These are phyloP conservation scores for Scelioninae gen. 2 DNA, from an alignment of 2,888 invertebrate genomes.

Conservation along the genomic window DNA sequence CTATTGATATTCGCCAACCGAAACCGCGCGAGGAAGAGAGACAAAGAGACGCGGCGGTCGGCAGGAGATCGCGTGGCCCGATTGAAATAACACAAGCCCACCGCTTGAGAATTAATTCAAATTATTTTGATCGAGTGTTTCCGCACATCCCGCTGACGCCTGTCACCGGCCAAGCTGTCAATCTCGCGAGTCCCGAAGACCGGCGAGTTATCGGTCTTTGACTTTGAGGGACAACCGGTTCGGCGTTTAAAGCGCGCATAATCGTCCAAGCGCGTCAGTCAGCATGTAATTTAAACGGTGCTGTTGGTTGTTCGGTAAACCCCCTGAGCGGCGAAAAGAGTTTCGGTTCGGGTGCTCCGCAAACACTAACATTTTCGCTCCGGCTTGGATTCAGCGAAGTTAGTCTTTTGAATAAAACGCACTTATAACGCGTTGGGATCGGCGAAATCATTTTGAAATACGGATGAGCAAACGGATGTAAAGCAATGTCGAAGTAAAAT, in stretches of 20 bases:
- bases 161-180: conserved; percentile 62
- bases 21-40: not conserved
- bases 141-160: conserved; percentile 60
- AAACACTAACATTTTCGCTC: conserved; percentile 11
- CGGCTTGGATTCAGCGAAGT: not conserved
- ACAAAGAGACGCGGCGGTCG: not conserved
- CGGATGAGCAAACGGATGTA: not conserved
- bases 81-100: conserved; percentile 32
- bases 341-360: conserved; percentile 11
- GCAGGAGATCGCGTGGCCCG: conserved; percentile 15
- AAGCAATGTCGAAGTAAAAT: not conserved
- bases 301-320: conserved; percentile 24
- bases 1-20: conserved; percentile 16
- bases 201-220: conserved; percentile 52
- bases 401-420: not conserved
- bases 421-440: not conserved
- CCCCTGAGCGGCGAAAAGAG: conserved; percentile 8
- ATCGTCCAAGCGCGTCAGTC: conserved; percentile 52
- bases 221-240: conserved; percentile 64
- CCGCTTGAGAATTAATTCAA: conserved; percentile 66
- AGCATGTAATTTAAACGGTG: conserved; percentile 55
- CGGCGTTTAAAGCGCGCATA: conserved; percentile 56
- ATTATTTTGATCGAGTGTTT: conserved; percentile 70
- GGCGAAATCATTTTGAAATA: not conserved
- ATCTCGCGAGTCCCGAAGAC: conserved; percentile 41